These are phyloP conservation scores for Tenthredo mesomela DNA, from an alignment of 2,888 invertebrate species.

Conservation along the genomic window DNA sequence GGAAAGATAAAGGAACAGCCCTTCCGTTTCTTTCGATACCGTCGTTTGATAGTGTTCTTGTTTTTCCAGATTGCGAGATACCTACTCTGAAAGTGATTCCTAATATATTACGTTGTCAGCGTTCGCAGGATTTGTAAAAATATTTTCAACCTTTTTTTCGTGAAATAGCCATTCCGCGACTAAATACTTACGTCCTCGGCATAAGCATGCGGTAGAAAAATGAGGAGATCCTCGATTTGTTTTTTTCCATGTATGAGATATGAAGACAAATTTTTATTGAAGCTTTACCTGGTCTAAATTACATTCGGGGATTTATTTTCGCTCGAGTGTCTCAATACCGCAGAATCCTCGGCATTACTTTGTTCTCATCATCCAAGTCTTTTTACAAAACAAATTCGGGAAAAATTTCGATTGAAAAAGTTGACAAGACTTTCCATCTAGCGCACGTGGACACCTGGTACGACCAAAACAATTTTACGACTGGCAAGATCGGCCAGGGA, in stretches of 20 bases:
- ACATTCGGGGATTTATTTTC: neutral
- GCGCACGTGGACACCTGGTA: neutral
- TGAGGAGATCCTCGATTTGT: neutral
- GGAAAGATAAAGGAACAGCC: neutral
- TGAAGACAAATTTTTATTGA: neutral
- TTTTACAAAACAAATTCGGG: neutral
- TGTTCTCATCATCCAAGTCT: neutral
- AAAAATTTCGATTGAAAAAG: slow-evolving; percentile 13
- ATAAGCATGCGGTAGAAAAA: neutral
- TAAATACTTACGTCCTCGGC: neutral
- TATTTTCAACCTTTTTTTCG: neutral
- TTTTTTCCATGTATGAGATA: neutral
- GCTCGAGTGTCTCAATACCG: neutral
- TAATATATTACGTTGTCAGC: neutral
- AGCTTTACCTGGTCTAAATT: neutral
- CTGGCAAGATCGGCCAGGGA: neutral
- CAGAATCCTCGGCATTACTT: neutral
- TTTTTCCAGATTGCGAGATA: neutral
- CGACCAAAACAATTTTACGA: slow-evolving; percentile 5
- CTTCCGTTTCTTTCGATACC: neutral
- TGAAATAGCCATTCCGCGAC: neutral
- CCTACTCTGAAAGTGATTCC: slow-evolving; percentile 14
- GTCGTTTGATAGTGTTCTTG: neutral
- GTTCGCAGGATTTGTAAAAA: neutral
- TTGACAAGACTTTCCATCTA: slow-evolving; percentile 12